Conservation (phyloP, 2,888 invertebrate genomes). For the Argynnis bischoffii region DNA sequence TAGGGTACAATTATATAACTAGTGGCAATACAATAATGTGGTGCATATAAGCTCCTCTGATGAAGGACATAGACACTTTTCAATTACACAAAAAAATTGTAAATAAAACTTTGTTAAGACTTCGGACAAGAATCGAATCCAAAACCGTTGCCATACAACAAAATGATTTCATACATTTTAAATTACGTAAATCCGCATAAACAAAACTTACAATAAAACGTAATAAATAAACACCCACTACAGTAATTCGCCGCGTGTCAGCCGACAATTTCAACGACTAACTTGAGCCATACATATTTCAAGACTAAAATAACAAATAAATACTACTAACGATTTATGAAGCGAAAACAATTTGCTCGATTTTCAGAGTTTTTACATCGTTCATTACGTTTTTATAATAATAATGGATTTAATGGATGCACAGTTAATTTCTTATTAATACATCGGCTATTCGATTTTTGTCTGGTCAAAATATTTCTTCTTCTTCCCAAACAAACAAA, state of each 20-base stretch:
- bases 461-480: no score
- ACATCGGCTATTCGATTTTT: no score
- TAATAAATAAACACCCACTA: constrained; percentile 38
- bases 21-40: no score
- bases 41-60: no score
- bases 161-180: neutral
- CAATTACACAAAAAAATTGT: no score
- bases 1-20: no score
- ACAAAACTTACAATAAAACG: constrained; percentile 28
- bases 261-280: constrained; percentile 17
- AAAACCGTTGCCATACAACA: no score
- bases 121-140: no score
- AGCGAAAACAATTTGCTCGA: constrained; percentile 33
- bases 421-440: no score
- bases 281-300: constrained; percentile 42
- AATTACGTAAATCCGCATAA: constrained; percentile 32
- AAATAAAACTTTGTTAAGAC: no score
- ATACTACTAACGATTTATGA: constrained; percentile 45
- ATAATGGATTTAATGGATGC: neutral
- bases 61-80: no score
- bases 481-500: no score
- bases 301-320: constrained; percentile 39
- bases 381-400: constrained; percentile 10
- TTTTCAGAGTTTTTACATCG: constrained; percentile 15
- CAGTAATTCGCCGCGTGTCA: constrained; percentile 19